Evolutionary conservation across 2,888 invertebrate genomes (phyloP), one percentile per base, ranked within the genome.

Genomic region (Margaritifera margaritifera): DNA sequence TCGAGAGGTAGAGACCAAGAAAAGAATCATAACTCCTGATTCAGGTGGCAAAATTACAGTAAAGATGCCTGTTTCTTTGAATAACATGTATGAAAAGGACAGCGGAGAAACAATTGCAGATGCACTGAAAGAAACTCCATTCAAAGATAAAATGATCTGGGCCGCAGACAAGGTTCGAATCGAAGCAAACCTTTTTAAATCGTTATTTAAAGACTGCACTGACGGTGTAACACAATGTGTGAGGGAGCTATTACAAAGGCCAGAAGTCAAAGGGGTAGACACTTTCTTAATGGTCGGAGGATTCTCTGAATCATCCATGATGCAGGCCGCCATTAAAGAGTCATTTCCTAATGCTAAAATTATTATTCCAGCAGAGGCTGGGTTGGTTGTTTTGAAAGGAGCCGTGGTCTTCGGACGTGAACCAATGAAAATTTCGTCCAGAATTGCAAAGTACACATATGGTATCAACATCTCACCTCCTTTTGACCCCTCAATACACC

Each of bases 271-370:
- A 27, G 42, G 42, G 5, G 31, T 55, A 6, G n/a, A 63, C 25
- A 54, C 53, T 19, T 54, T 63, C 5, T 31, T 63, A 19, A 63
- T 66, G 61, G 66, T 68, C 6, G 68, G 68, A 18, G 68, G 64
- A 27, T 68, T 68, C 50, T 68, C 68, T 1, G 68, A 68, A 31
- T 68, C 64, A 11, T 52, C 57, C 5, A 51, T 64, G 42, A 42
- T 68, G 27, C 63, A 68, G 22, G 42, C 53, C 20, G 51, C 27
- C 20, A 25, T 64, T 15, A n/a, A 24, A 27, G 55, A 64, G 22
- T 20, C 22, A 19, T 64, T 64, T 24, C 55, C 25, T 8, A n/a
- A 22, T 31, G 27, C 31, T 20, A 56, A 20, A 25, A 56, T 64
- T 25, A 52, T 56, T 27, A 54, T 50, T 22, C 56, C 64, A 31